Percentiles rank a stretch among this genome's conserved stretches.
These are phyloP conservation scores for Semotilus atromaculatus DNA, from an alignment of 2,797 vertebrate genomes.

Conservation along the genomic window DNA sequence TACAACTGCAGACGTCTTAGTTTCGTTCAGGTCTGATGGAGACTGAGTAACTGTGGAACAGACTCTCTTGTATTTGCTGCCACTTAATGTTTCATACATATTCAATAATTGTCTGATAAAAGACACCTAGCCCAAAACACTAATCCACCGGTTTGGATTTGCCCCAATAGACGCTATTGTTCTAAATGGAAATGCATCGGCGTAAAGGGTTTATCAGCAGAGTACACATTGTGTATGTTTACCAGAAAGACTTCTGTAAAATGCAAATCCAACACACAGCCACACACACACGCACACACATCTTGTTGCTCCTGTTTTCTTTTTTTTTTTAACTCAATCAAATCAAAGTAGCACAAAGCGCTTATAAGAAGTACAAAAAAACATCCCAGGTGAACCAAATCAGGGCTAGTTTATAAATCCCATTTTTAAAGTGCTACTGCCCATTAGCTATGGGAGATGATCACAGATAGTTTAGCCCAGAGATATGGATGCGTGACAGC, in stretches of 20 bases:
- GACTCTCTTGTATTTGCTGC: constrained; percentile 4
- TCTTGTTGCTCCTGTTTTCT: background rate
- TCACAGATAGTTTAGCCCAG: constrained; percentile 29
- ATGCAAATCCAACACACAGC: background rate
- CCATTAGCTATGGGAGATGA: constrained; percentile 27
- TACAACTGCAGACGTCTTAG: background rate
- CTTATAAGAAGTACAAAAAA: background rate
- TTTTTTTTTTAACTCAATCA: background rate
- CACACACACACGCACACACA: background rate
- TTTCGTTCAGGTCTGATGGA: constrained; percentile 35
- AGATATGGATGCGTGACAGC: constrained; percentile 27
- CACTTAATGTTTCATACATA: constrained; percentile 29
- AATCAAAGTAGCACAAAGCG: background rate
- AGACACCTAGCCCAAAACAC: constrained; percentile 30
- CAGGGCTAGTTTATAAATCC: constrained; percentile 13
- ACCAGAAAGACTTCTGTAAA: constrained; percentile 26
- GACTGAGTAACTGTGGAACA: constrained; percentile 17
- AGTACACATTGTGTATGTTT: constrained; percentile 13
- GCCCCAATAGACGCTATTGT: constrained; percentile 23
- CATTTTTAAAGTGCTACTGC: constrained; percentile 19
- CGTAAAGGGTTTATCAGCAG: constrained; percentile 12
- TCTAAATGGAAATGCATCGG: constrained; percentile 26
- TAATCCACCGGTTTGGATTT: constrained; percentile 31
- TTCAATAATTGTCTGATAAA: constrained; percentile 28
- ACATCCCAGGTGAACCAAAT: background rate